These are phyloP conservation scores for Onychomys leucogaster DNA, from an alignment of 2,797 vertebrate genomes.

Conservation along the genomic window DNA sequence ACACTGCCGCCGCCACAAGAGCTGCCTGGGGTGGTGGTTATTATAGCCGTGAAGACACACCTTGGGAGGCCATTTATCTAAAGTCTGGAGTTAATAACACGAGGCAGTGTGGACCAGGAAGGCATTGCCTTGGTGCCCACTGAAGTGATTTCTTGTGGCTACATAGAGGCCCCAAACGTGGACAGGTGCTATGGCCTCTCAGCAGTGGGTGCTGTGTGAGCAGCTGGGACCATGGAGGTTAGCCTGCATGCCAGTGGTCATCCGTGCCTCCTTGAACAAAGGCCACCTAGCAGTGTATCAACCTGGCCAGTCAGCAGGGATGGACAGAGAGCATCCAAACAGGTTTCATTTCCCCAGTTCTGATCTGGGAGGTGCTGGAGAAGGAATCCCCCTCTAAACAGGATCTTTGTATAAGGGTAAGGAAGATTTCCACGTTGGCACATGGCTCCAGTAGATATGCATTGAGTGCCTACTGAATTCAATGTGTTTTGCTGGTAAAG, in stretches of 20 bases:
- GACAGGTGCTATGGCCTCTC: conserved; percentile 9
- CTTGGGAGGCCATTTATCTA: neutral
- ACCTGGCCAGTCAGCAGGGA: neutral
- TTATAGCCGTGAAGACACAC: neutral
- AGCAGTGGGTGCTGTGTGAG: conserved; percentile 28
- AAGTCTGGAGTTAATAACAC: neutral
- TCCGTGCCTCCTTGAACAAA: neutral
- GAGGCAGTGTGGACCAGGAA: neutral
- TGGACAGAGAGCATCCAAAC: neutral
- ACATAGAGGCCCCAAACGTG: neutral
- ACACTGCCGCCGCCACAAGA: neutral
- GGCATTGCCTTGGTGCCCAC: neutral
- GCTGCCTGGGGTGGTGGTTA: neutral
- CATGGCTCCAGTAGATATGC: fast-evolving
- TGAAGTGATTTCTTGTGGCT: neutral
- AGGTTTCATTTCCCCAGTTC: neutral
- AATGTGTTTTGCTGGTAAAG: neutral
- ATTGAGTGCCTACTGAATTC: neutral
- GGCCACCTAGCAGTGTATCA: too few species aligned
- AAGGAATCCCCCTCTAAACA: neutral
- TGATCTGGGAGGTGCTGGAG: neutral
- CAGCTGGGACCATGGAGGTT: neutral
- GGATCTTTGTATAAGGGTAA: neutral
- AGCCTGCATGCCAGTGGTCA: neutral
- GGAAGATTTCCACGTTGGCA: neutral